Conservation (phyloP, 1,140 invertebrate species). For the Ooceraea biroi region DNA sequence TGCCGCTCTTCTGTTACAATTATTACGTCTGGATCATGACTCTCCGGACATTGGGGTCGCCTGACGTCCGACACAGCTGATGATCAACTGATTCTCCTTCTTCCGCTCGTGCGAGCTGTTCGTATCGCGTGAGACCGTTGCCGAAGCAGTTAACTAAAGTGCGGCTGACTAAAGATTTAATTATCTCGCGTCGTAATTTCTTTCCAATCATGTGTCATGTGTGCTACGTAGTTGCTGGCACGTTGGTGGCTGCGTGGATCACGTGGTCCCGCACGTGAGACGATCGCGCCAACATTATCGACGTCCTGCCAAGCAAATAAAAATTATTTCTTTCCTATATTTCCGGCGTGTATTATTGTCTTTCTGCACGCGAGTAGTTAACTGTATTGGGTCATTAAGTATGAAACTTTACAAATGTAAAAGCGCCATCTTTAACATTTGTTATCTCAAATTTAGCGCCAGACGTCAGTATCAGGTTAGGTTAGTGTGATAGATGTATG, state of each 20-base stretch:
- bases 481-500: too few relatives aligned
- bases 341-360: background rate
- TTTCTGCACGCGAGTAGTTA: background rate
- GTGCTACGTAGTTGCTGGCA: conserved; percentile 38
- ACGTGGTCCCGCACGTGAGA: conserved; percentile 42
- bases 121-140: too few relatives aligned
- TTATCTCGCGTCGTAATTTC: conserved; percentile 1
- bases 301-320: conserved; percentile 37
- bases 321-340: conserved; percentile 6
- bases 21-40: background rate
- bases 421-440: too few relatives aligned
- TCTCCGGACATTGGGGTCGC: too few relatives aligned
- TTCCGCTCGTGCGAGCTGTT: background rate
- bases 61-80: too few relatives aligned
- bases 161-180: background rate
- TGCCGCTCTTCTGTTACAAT: background rate
- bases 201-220: background rate
- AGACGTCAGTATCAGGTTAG: too few relatives aligned
- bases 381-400: too few relatives aligned
- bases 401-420: too few relatives aligned
- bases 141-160: too few relatives aligned
- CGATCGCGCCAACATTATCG: conserved; percentile 57
- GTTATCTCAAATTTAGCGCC: too few relatives aligned
- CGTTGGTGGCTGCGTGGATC: conserved; percentile 49
- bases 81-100: background rate